Base-by-base conservation (phyloP, 2,888 invertebrate species). In the Cerceris rybyensis region DNA sequence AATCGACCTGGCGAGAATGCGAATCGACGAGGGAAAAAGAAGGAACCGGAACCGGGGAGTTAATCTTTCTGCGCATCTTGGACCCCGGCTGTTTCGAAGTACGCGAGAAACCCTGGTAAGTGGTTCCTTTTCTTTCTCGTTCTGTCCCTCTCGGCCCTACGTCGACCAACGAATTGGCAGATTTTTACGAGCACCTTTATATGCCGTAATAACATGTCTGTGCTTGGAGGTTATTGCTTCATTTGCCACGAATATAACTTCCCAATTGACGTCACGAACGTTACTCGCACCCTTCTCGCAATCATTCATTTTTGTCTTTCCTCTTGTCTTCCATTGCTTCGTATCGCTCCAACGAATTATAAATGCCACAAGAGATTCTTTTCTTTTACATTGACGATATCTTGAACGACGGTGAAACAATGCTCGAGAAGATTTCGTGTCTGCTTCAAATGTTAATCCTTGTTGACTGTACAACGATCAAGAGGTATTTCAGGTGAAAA, bases 181-280 rank as follows among this genome's bases (percentile, higher is more conserved):
- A 75, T 69, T 80, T 88, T 89, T 88, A 89, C 85, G 87, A 87
- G 77, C 86, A 70, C 46, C 81, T 90, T 89, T 88, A 90, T 88
- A 85, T 59, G 77, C 86, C 75, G 75, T 89, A 89, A 89, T 88
- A 84, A 89, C 74, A 87, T 80, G 84, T 86, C 83, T 76, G 78
- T 77, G 69, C 50, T 75, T 72, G 58, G 43, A 65, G 75, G 88
- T 87, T 87, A 88, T 86, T 85, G 88, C 88, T 89, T 89, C 85
- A 89, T 89, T 88, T 87, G 87, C 84, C 81, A 46, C 85, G 82
- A 28, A 75, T 72, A 81, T 81, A 82, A 88, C 86, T 88, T 83
- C 78, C 59, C 72, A 61, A 70, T 17, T 11, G 46, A 16, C 64
- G 42, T 65, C 58, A 57, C 39, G 41, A 6, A 9, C 17, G 28